Evolutionary conservation across 2,888 invertebrate species (phyloP).

Genomic region (Apotomis capreana): DNA sequence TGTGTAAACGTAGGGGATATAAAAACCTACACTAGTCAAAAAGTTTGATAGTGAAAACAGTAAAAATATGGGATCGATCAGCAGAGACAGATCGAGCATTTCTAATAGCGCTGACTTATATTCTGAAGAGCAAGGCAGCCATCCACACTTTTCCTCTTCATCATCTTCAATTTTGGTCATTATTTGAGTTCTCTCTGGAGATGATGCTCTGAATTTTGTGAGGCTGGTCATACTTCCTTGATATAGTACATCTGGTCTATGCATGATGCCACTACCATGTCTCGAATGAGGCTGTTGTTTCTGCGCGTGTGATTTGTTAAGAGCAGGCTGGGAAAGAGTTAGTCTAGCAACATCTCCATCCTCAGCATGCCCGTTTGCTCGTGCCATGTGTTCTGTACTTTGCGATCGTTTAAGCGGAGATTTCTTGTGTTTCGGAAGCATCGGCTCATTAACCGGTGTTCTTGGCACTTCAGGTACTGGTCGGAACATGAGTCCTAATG

Average conservation of each 20-base stretch:
- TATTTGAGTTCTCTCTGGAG: slow-evolving; percentile 70
- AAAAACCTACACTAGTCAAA: slow-evolving; percentile 96
- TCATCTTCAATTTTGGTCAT: slow-evolving; percentile 69
- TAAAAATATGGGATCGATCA: slow-evolving; percentile 93
- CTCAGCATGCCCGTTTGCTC: slow-evolving; percentile 70
- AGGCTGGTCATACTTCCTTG: slow-evolving; percentile 88
- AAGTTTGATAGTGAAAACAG: slow-evolving; percentile 97
- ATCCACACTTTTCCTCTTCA: slow-evolving; percentile 77
- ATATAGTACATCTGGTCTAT: slow-evolving; percentile 94
- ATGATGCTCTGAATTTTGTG: slow-evolving; percentile 79
- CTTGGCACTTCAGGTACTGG: slow-evolving; percentile 84
- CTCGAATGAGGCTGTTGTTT: slow-evolving; percentile 63
- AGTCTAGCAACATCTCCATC: slow-evolving; percentile 80
- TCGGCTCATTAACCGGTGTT: slow-evolving; percentile 69
- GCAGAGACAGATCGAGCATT: slow-evolving; percentile 93
- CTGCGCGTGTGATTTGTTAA: slow-evolving; percentile 78
- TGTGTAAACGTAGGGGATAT: slow-evolving; percentile 95
- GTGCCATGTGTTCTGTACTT: slow-evolving; percentile 82
- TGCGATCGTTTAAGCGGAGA: slow-evolving; percentile 82
- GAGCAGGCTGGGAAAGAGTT: slow-evolving; percentile 88
- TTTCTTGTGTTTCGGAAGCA: slow-evolving; percentile 69
- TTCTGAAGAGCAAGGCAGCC: slow-evolving; percentile 87
- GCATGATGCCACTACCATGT: slow-evolving; percentile 90
- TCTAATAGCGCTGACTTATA: slow-evolving; percentile 87
- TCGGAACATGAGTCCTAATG: slow-evolving; percentile 95